Evolutionary conservation across 2,113 vertebrate species (phyloP).

Genomic region (Erythrolamprus reginae): DNA sequence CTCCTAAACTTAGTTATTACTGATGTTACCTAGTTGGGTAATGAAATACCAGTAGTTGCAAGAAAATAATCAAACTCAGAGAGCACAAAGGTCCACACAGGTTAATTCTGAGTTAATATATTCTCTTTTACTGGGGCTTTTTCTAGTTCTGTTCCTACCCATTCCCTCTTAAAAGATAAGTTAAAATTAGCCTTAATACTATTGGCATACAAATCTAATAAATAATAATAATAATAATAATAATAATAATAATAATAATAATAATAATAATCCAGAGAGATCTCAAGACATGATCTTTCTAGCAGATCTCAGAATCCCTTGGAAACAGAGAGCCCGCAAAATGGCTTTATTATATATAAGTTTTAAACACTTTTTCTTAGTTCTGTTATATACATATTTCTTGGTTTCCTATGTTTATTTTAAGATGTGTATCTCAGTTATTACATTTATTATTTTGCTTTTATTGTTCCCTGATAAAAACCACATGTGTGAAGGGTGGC

Average conservation of each 20-base stretch:
- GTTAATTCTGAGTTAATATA: background rate
- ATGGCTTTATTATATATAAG: background rate
- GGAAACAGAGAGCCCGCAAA: background rate
- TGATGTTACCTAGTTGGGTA: background rate
- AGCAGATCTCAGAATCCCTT: background rate
- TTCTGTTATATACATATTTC: background rate
- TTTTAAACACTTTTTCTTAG: background rate
- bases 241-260: too few relatives aligned
- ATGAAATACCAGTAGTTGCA: background rate
- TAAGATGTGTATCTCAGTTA: background rate
- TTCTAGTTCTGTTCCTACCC: background rate
- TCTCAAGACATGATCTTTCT: background rate
- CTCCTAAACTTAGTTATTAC: background rate
- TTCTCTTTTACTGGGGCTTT: background rate
- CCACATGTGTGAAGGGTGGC: background rate
- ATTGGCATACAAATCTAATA: too few relatives aligned
- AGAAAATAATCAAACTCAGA: background rate
- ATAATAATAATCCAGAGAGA: background rate
- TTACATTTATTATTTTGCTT: background rate
- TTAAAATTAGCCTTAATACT: background rate
- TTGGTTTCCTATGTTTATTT: background rate
- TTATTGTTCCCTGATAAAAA: background rate
- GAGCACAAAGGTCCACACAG: background rate
- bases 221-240: too few relatives aligned
- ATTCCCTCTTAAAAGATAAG: background rate